Conservation (phyloP, 2,797 vertebrate genomes). For the Mico argentatus region DNA sequence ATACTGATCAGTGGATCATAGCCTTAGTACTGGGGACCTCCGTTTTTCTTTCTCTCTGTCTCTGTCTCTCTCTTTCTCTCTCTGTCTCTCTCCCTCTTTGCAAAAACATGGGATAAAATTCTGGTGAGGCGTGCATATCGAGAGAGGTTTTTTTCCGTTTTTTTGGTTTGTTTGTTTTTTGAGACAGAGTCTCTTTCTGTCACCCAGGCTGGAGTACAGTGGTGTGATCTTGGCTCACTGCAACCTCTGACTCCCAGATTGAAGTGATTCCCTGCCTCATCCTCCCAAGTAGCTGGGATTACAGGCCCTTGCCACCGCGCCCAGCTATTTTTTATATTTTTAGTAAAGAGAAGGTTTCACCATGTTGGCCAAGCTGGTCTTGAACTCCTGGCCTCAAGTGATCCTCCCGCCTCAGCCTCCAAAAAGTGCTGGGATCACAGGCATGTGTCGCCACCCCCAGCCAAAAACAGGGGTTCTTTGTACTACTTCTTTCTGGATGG, state of each 20-base stretch:
- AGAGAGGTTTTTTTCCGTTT: not conserved
- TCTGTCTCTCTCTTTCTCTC: not conserved
- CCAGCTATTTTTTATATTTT: not conserved
- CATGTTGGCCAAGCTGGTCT: not conserved
- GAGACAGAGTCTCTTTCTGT: not conserved
- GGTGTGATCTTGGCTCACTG: too few relatives aligned
- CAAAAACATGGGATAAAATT: not conserved
- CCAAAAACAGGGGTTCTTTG: not conserved
- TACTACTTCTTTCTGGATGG: not conserved
- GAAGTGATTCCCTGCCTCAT: not conserved
- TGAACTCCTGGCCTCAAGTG: not conserved
- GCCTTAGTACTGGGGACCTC: not conserved
- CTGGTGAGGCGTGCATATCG: not conserved
- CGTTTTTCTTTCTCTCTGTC: not conserved
- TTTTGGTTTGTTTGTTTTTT: too few relatives aligned
- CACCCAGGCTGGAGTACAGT: not conserved
- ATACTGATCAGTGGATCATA: not conserved
- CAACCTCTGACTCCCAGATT: not conserved
- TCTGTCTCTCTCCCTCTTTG: not conserved
- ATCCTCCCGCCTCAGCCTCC: not conserved
- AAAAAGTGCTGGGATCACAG: not conserved
- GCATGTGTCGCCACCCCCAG: rapidly evolving
- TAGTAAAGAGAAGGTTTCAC: not conserved
- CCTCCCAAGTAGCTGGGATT: not conserved
- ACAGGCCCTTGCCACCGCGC: rapidly evolving